These are phyloP conservation scores for Heliangelus exortis DNA, from an alignment of 2,797 vertebrate species.

Conservation along the genomic window DNA sequence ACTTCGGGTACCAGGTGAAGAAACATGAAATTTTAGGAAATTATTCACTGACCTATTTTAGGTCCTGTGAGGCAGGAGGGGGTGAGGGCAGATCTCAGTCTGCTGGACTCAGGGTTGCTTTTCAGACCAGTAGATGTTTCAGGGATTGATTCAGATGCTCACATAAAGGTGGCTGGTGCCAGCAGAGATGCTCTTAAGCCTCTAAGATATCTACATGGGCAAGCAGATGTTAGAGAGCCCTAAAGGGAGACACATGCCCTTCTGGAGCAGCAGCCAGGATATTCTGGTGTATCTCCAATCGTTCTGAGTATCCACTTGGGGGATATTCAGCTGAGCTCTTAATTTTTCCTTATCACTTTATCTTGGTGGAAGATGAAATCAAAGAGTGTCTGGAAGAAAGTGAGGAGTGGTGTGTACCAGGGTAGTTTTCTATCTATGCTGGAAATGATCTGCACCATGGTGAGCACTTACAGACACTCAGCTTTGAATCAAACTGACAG, in stretches of 20 bases:
- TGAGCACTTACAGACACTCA: background rate
- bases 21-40: background rate
- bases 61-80: background rate
- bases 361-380: background rate
- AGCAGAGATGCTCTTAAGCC: background rate
- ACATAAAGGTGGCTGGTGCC: background rate
- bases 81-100: background rate
- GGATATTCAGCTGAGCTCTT: background rate
- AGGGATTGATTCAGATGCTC: background rate
- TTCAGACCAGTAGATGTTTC: background rate
- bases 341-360: background rate
- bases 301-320: background rate
- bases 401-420: background rate
- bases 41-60: background rate
- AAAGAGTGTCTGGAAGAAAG: background rate
- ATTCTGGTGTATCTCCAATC: background rate
- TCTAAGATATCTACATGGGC: background rate
- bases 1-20: background rate
- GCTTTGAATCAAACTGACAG: background rate
- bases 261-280: background rate
- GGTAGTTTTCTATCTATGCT: background rate
- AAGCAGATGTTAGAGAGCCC: background rate
- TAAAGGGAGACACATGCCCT: background rate
- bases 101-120: background rate
- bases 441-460: fast-evolving